These are phyloP conservation scores for Hoplodrina blanda DNA, from an alignment of 2,888 invertebrate species.

Conservation along the genomic window DNA sequence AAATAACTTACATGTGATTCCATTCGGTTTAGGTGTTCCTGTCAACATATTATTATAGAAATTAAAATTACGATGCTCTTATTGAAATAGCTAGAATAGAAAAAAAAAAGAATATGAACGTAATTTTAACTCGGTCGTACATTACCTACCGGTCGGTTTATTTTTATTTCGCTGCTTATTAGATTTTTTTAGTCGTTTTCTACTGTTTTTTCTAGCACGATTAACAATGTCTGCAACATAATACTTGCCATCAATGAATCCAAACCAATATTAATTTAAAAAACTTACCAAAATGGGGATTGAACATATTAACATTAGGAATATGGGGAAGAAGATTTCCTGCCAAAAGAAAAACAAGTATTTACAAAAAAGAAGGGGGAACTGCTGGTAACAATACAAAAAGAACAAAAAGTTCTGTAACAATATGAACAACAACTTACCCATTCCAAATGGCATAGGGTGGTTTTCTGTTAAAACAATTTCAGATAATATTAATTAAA, in stretches of 20 bases:
- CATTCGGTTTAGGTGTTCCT: neutral
- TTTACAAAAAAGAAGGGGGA: neutral
- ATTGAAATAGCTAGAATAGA: neutral
- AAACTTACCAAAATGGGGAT: constrained; percentile 14
- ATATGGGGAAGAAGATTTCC: constrained; percentile 7
- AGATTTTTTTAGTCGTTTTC: neutral
- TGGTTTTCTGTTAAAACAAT: constrained; percentile 20
- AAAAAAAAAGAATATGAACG: no score
- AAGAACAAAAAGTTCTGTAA: neutral
- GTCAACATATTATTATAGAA: neutral
- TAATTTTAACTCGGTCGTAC: neutral
- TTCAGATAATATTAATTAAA: neutral
- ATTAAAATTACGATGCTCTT: neutral
- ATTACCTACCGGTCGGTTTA: neutral
- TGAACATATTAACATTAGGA: neutral
- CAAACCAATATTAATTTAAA: neutral
- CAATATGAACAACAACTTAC: constrained; percentile 2
- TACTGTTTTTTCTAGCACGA: neutral
- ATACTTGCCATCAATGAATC: constrained; percentile 12
- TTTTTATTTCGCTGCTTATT: neutral
- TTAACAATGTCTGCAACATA: neutral
- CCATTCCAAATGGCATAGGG: constrained; percentile 2
- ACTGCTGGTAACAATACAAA: no score
- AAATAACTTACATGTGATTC: constrained; percentile 8
- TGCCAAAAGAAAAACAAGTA: constrained; percentile 1